These are phyloP conservation scores for Xiphophorus maculatus DNA, from an alignment of 2,113 vertebrate species.

Conservation along the genomic window DNA sequence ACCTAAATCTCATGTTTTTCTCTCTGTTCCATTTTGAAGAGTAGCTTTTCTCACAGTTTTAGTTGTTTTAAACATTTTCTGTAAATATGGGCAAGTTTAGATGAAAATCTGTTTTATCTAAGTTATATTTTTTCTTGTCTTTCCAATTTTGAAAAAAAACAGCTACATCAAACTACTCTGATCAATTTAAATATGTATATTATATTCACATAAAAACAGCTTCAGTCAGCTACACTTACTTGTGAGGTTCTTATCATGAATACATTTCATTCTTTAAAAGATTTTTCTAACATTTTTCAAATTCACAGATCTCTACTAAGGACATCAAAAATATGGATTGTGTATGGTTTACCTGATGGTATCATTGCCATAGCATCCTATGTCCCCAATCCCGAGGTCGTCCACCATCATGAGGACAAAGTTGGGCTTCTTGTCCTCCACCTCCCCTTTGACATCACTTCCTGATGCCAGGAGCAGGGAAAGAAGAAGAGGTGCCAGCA, in stretches of 20 bases:
- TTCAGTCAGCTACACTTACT: too few relatives aligned
- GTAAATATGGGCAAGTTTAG: too few relatives aligned
- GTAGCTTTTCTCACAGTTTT: neutral
- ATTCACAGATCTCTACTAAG: neutral
- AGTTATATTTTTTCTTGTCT: neutral
- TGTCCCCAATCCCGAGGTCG: conserved; percentile 87
- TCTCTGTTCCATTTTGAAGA: neutral
- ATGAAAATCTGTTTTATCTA: neutral
- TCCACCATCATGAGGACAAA: conserved; percentile 86
- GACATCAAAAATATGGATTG: neutral
- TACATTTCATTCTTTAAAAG: too few relatives aligned
- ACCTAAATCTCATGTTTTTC: neutral
- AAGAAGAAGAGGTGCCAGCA: conserved; percentile 21
- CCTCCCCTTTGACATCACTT: conserved; percentile 24
- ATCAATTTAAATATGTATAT: neutral
- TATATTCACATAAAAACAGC: too few relatives aligned
- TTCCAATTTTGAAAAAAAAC: too few relatives aligned
- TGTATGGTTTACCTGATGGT: conserved; percentile 79
- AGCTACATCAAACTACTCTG: neutral
- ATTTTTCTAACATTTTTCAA: too few relatives aligned
- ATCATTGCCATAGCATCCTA: conserved; percentile 88
- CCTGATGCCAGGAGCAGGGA: conserved; percentile 44
- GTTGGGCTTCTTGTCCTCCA: conserved; percentile 76
- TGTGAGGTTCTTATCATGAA: too few relatives aligned
- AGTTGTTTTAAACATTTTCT: neutral